Evolutionary conservation across 2,797 vertebrate species (phyloP).

Genomic region (Decapterus maruadsi): DNA sequence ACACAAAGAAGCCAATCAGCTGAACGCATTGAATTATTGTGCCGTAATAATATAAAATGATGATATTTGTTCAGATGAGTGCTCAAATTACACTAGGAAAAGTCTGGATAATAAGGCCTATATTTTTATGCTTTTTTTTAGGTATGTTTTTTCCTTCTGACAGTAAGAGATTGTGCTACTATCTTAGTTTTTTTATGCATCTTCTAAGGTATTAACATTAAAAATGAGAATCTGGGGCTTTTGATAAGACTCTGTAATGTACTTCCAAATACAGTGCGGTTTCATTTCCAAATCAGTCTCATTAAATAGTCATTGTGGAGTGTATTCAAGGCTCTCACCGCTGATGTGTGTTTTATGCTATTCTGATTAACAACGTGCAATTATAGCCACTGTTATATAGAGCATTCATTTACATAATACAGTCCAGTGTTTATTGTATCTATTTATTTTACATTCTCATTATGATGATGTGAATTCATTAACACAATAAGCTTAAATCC

Average conservation of each 20-base stretch:
- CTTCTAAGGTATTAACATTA: conserved; percentile 10
- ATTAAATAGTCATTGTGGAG: conserved; percentile 19
- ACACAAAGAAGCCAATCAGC: conserved; percentile 5
- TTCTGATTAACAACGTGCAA: conserved; percentile 22
- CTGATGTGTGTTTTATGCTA: neutral
- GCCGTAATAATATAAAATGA: conserved; percentile 10
- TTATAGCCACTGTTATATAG: conserved; percentile 1
- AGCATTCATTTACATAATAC: conserved; percentile 22
- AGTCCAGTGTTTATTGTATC: conserved; percentile 20
- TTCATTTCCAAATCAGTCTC: conserved; percentile 7
- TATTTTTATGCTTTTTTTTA: neutral
- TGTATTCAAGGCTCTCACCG: conserved; percentile 16
- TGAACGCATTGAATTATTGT: neutral
- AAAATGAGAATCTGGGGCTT: neutral
- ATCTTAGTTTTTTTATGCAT: neutral
- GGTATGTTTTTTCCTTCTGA: neutral
- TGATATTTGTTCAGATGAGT: neutral
- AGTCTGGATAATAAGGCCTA: neutral
- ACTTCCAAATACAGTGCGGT: conserved; percentile 1
- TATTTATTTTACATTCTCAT: conserved; percentile 11
- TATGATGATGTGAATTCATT: neutral
- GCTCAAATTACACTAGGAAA: conserved; percentile 22
- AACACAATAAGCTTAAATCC: neutral
- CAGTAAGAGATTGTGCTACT: neutral
- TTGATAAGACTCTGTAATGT: neutral